Base-by-base conservation (phyloP, 2,797 vertebrate genomes). In the Graptemys geographica region DNA sequence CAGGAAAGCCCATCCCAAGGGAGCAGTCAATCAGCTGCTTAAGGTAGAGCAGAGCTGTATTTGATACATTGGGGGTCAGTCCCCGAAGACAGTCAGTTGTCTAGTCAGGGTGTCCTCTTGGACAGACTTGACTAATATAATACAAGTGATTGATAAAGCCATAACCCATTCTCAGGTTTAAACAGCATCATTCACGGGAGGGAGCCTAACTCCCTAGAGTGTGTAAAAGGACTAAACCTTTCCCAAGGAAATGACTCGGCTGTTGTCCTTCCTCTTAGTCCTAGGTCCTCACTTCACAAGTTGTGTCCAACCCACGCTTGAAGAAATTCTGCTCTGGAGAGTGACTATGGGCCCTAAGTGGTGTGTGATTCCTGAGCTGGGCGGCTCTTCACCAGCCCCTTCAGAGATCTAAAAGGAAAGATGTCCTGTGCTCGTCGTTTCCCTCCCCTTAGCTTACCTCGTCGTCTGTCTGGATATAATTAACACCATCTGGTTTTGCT, bases 381-480 rank as follows among this genome's bases (percentile, higher is more conserved):
- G 4, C 4, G 28, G 74, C 41, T 44, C 47, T 28, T 16, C 28
- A 15, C 44, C 6, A 31, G 21, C 12, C 28, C 15, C 44, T 72
- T 72, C 37, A 25, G n/a, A 41, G 69, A 41, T 23, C 69, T 72
- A 37, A 72, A 41, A 72, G 37, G 55, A 79, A 80, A 8, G 23
- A 15, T 12, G 23, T 15, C 19, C 28, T 15, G 37, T 27, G 13
- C 47, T 94, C 92, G 92, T 78, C 51, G 1, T 56, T 87, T 37
- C 31, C 6, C 12, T n/a, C 47, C 81, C 31, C 52, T 55, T 47
- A 47, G 15, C 96, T 98, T 98, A 99, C 99, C 99, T 99, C 99
- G 88, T 99, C 99, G 49, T 99, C 99, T 96, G 99, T 98, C 95
- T 98, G 98, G 86, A 99, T 98, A 56, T 99, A 99, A 90, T 99